Evolutionary conservation across 2,888 invertebrate species (phyloP), one percentile per base, ranked within the genome.

Genomic region (Nomada flava): DNA sequence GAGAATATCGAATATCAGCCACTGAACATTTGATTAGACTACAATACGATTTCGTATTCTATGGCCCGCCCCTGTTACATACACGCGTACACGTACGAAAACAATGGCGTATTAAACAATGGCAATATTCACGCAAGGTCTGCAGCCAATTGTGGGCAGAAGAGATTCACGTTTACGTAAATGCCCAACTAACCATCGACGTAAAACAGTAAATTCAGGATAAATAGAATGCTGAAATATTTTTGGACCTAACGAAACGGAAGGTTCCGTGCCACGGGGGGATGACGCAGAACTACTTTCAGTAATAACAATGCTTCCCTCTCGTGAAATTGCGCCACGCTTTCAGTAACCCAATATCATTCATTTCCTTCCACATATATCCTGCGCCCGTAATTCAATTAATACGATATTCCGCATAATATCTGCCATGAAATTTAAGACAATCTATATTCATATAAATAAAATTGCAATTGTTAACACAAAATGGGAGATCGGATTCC

Each of bases 221-320:
- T 72, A 72, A 72, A 80, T 80, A 80, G 79, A 80, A 62, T 42
- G 65, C 10, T 13, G 53, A 67, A 67, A 71, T 80, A 79, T 80
- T 75, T 57, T 55, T 42, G 62, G 79, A 71, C 18, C 44, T 53
- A 62, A 60, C 64, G 55, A 72, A 57, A 65, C 68, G 53, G 69
- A 75, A 64, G 73, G 67, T 78, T 29, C 67, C 70, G 50, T 52
- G 55, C 68, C 52, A 47, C 36, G 15, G 15, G 18, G 18, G 3
- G 26, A 59, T 55, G 64, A 63, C 55, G 65, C 52, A 23, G 55
- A 79, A 76, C 53, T 69, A 52, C 65, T 62, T 44, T 62, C 63
- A 26, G 72, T 55, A 73, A 65, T 65, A 65, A 80, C 71, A 63
- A 29, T 59, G 59, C 18, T 69, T 55, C n/a, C 15, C 20, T 42